Evolutionary conservation across 2,888 invertebrate species (phyloP).

Genomic region (Pandemis corylana): DNA sequence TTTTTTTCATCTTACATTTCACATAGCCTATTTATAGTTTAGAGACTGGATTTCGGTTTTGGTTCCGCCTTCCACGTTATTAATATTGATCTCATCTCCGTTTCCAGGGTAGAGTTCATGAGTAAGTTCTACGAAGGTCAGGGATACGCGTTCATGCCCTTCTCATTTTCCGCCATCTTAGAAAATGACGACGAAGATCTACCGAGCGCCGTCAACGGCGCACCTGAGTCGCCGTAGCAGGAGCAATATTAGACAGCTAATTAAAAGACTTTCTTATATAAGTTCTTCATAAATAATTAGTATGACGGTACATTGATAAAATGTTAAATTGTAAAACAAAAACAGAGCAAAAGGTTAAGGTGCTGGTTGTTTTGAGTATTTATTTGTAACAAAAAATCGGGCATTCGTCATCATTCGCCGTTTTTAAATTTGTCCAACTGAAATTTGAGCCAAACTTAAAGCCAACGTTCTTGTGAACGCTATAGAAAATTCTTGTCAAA

Average conservation of each 20-base stretch:
- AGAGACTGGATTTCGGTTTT: too few species aligned
- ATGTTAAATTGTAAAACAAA: background rate
- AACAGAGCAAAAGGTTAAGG: background rate
- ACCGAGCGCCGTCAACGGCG: slow-evolving; percentile 60
- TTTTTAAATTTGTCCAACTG: too few species aligned
- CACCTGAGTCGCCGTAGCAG: slow-evolving; percentile 62
- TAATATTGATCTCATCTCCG: background rate
- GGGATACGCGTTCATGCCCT: slow-evolving; percentile 90
- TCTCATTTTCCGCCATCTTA: slow-evolving; percentile 88
- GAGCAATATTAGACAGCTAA: slow-evolving; percentile 17
- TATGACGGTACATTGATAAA: background rate
- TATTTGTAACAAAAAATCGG: too few species aligned
- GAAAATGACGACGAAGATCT: slow-evolving; percentile 79
- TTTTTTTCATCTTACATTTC: too few species aligned
- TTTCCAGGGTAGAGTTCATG: slow-evolving; percentile 97
- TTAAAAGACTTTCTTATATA: slow-evolving; percentile 36
- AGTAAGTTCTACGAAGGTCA: slow-evolving; percentile 95
- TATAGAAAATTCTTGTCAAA: too few species aligned
- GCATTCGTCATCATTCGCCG: too few species aligned
- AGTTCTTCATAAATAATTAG: slow-evolving; percentile 14
- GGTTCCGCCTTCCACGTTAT: background rate
- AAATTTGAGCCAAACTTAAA: too few species aligned
- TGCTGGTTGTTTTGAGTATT: too few species aligned
- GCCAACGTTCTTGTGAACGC: too few species aligned
- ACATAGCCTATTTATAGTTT: too few species aligned